phyloP scores from a whole-genome alignment of 2,113 vertebrate genomes.

The Calyptomena viridis region DNA sequence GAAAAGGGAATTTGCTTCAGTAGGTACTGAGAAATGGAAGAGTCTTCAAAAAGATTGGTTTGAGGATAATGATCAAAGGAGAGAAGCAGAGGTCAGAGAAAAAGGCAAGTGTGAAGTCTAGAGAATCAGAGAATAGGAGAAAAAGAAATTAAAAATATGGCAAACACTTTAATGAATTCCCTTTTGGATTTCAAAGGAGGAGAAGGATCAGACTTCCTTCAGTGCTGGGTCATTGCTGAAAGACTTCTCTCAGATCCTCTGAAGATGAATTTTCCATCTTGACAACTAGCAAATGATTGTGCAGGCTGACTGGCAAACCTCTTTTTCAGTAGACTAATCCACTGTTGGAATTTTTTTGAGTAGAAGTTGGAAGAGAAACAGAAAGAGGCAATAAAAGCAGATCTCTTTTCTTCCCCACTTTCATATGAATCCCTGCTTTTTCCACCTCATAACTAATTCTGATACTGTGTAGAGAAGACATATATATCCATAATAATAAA shows the following conservation, averaged over 20 bases:
- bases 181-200: conserved; percentile 23
- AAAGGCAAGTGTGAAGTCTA: not conserved
- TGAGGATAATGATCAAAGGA: conserved; percentile 5
- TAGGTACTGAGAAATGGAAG: not conserved
- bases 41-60: not conserved
- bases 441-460: not conserved
- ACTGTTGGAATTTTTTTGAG: not conserved
- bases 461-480: not conserved
- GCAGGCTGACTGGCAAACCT: not conserved
- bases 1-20: not conserved
- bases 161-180: not conserved
- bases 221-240: not conserved
- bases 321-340: not conserved
- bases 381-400: not conserved
- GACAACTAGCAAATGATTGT: not conserved
- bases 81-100: not conserved
- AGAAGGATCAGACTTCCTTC: not conserved
- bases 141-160: not conserved
- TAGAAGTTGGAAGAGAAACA: not conserved
- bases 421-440: not conserved
- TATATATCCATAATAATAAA: not conserved
- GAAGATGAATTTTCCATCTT: not conserved
- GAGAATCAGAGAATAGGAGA: not conserved
- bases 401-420: not conserved
- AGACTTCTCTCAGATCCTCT: not conserved